Evolutionary conservation across 2,113 vertebrate species (phyloP), one percentile per base, ranked within the genome.

Genomic region (Nannospalax galili): DNA sequence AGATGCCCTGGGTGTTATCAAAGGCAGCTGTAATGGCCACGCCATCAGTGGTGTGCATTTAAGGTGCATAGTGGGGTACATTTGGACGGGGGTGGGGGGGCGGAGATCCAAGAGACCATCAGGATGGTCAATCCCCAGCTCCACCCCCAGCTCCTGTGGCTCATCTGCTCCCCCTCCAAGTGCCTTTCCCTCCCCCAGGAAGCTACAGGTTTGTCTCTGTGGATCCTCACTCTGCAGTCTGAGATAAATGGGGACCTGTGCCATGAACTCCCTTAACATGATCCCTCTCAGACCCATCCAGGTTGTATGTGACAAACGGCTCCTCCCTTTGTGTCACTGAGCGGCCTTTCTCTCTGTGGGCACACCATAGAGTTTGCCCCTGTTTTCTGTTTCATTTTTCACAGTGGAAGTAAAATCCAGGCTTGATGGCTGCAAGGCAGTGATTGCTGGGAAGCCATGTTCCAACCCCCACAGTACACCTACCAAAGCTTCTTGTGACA

Each of bases 1-100:
- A 65, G 67, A 56, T 45, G 1, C 45, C 35, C 19, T 3, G 37
- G 84, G 9, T 8, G 3, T 12, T 26, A 48, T 19, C 28, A 0
- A 15, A 35, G 17, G 32, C 19, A 2, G 40, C 20, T 15, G 1
- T 26, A 58, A 52, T 0, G 22, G 32, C 26, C 19, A 5, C 12
- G 20, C 48, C 28, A 26, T 30, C n/a, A 74, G 64, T 1, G 7
- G 45, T 45, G 14, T 0, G 0, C 7, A 26, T 24, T 35, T 22
- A 45, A 64, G 72, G 5, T 15, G 67, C 28, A 3, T 32, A 1
- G 65, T 7, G 14, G 35, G 52, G 7, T 32, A 7, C 60, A 30
- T 65, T 81, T 30, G 26, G 26, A 58, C 75, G 17, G 1, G 17
- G n/a, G 32, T 26, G 5, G 15, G n/a, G n/a, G n/a, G n/a, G n/a